Base-by-base conservation (phyloP, 2,888 invertebrate genomes). In the Perithous albicinctus region DNA sequence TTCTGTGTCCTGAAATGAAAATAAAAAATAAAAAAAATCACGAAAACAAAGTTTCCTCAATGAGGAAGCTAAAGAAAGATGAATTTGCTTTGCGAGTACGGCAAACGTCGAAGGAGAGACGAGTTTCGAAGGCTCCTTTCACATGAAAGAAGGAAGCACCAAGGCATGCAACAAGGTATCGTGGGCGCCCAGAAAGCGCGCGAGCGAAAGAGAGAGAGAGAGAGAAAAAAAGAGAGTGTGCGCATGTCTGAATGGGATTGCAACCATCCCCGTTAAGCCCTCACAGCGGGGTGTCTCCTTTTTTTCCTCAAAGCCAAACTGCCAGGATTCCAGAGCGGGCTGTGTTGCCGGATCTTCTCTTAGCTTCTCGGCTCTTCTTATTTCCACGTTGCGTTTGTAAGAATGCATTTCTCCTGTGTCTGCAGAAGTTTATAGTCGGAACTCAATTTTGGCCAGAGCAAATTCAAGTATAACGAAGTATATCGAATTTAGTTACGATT, bases 221-320 rank as follows among this genome's bases (percentile, higher is more conserved):
- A 54, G n/a, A n/a, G n/a, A n/a, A n/a, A n/a, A n/a, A n/a, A n/a
- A n/a, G n/a, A n/a, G n/a, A n/a, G n/a, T 29, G 18, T 46, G 75
- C 70, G 48, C 32, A 41, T 35, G 67, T 59, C 56, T 89, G 89
- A 89, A 90, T 89, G 88, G 82, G 78, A 78, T 84, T 78, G 85
- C 84, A 83, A 84, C 86, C 89, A 90, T 89, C 90, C 88, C 89
- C 89, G 86, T 88, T 87, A 32, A 86, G 88, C 88, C 90, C 86
- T 90, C 91, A 78, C 91, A 86, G 89, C 89, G 82, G 91, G 92
- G 88, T 88, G 87, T 87, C 87, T 59, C 59, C 59, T 32, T 59
- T 83, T 81, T 86, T 85, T 86, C 85, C 73, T 82, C 74, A 84
- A 84, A 87, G 85, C 81, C 85, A 86, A 89, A 87, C 84, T 54